phyloP scores from a whole-genome alignment of 1,140 invertebrate species.

The Heliothis subflexa region DNA sequence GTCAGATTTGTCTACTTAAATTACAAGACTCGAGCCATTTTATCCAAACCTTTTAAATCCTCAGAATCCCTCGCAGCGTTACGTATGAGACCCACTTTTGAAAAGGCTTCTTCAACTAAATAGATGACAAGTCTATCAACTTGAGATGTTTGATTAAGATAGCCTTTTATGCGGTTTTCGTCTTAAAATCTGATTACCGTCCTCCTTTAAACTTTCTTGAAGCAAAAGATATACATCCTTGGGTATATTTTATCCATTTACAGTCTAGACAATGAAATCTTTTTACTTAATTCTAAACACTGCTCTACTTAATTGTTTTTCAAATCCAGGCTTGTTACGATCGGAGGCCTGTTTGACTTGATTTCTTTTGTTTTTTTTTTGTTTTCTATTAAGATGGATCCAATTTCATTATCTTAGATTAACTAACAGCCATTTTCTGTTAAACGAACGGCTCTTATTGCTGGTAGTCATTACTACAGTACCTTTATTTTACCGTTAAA shows the following conservation, averaged over 20 bases:
- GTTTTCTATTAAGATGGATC: neutral
- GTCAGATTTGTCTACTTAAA: neutral
- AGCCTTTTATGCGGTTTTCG: neutral
- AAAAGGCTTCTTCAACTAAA: neutral
- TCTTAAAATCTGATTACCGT: neutral
- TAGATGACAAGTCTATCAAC: constrained; percentile 1
- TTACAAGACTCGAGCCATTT: neutral
- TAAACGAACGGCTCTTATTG: neutral
- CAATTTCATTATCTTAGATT: constrained; percentile 11
- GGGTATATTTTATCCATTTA: neutral
- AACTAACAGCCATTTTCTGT: constrained; percentile 7
- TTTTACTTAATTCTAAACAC: neutral
- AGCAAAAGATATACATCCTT: neutral
- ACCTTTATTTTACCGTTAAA: neutral
- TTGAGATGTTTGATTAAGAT: constrained; percentile 7
- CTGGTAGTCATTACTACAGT: neutral
- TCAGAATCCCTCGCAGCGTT: neutral
- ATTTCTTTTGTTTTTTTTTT: neutral
- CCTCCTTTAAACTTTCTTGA: neutral
- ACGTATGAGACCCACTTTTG: neutral
- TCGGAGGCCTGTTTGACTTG: neutral
- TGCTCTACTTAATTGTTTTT: constrained; percentile 29
- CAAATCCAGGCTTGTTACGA: neutral
- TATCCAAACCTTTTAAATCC: neutral
- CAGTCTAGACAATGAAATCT: neutral